Base-by-base conservation (phyloP, 2,797 vertebrate genomes). In the Dermochelys coriacea region DNA sequence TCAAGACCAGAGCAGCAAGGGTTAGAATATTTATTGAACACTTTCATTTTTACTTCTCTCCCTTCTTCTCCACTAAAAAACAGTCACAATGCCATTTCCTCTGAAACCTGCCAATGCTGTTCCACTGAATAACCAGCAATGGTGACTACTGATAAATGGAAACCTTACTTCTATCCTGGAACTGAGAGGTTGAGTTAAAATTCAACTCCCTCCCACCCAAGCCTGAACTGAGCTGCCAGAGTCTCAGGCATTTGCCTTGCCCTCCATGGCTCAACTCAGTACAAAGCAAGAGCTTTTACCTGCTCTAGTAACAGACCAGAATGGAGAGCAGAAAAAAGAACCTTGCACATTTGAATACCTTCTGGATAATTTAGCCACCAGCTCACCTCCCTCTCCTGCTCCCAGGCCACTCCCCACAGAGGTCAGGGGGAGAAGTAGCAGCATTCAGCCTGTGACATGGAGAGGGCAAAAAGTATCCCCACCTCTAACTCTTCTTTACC, bases 351-450 rank as follows among this genome's bases (percentile, higher is more conserved):
- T 81, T 79, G 14, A 75, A 29, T 47, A 25, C 23, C 4, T 47
- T 41, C 25, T 75, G 41, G 41, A 47, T 29, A 74, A 75, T 75
- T 27, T 47, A 75, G 25, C 14, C 27, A 68, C 64, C 9, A 37
- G 18, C 16, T 68, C n/a, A 37, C n/a, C 16, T 21, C 15, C 31
- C 59, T 25, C 4, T 10, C n/a, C 41, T 93, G 68, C 34, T 29
- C 45, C 16, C 49, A 37, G 4, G 18, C 34, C n/a, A 83, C 10
- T 14, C 3, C 1, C 34, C 0, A 47, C 1, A 9, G 49, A 57
- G 8, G 57, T 14, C 23, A 5, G 34, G 37, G 19, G 18, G 3
- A 41, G n/a, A 10, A 91, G 29, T 2, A 0, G 2, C 37, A 5
- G 4, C 18, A 37, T 31, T 19, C 75, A 74, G 68, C 75, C 10